These are phyloP conservation scores for Crocodylus rhombifer DNA, from an alignment of 2,797 vertebrate genomes.

Conservation along the genomic window DNA sequence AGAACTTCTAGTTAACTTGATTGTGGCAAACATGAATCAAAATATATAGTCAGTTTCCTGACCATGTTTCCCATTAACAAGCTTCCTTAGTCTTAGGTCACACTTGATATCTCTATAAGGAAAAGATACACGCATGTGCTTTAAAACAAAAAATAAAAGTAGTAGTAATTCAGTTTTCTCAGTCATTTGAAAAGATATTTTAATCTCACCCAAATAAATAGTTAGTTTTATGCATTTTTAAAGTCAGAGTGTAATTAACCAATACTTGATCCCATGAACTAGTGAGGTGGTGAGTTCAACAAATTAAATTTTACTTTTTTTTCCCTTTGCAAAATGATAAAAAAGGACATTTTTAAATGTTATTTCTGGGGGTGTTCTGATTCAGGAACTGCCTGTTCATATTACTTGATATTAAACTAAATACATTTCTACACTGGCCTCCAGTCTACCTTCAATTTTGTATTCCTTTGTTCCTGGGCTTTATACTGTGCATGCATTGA, in stretches of 20 bases:
- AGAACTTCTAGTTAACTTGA: neutral
- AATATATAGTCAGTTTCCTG: neutral
- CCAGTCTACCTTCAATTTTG: neutral
- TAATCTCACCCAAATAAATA: too few relatives aligned
- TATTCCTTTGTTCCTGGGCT: neutral
- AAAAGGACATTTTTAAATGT: neutral
- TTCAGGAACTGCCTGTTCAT: neutral
- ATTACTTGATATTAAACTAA: neutral
- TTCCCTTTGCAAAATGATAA: neutral
- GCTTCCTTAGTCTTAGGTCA: neutral
- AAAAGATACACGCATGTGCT: neutral
- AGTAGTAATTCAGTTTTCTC: neutral
- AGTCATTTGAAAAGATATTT: neutral
- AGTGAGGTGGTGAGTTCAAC: neutral
- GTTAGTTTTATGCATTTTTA: neutral
- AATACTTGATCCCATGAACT: neutral
- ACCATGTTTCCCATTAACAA: neutral
- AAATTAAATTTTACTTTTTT: neutral
- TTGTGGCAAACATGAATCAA: neutral
- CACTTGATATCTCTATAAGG: neutral
- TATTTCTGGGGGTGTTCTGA: neutral
- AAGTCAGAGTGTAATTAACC: neutral
- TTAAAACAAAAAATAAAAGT: neutral
- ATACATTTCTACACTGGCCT: neutral
- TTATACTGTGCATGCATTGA: too few relatives aligned